Conservation (phyloP, 2,888 invertebrate genomes). For the Drosophila macrothrix region DNA sequence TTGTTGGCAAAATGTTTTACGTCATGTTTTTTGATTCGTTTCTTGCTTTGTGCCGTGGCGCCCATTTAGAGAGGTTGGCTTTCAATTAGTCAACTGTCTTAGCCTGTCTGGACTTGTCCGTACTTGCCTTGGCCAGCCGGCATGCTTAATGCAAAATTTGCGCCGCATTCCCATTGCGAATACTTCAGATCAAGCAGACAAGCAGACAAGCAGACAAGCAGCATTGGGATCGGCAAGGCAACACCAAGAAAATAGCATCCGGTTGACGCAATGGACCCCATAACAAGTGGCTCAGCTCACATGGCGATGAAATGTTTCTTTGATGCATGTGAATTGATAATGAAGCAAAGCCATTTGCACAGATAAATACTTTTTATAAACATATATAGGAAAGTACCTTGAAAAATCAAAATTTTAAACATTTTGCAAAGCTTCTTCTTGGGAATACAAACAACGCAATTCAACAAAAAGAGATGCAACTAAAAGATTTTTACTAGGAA, state of each 20-base stretch:
- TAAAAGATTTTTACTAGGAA: constrained; percentile 16
- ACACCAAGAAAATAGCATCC: not conserved
- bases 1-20: constrained; percentile 65
- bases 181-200: constrained; percentile 21
- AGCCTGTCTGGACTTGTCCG: constrained; percentile 12
- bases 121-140: constrained; percentile 22
- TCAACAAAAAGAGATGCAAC: not conserved
- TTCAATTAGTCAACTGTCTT: constrained; percentile 59
- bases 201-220: not conserved
- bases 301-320: constrained; percentile 24
- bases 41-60: constrained; percentile 20
- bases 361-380: not conserved
- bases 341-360: constrained; percentile 22
- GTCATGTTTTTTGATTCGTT: constrained; percentile 52
- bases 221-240: not conserved
- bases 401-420: constrained; percentile 5
- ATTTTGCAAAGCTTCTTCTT: constrained; percentile 4
- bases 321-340: constrained; percentile 40
- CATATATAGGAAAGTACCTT: constrained; percentile 8
- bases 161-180: constrained; percentile 12
- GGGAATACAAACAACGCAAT: not conserved
- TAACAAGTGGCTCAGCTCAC: constrained; percentile 25
- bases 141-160: constrained; percentile 27
- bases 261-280: constrained; percentile 12
- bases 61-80: constrained; percentile 50